Base-by-base conservation (phyloP, 2,113 vertebrate genomes). In the Lepus americanus region DNA sequence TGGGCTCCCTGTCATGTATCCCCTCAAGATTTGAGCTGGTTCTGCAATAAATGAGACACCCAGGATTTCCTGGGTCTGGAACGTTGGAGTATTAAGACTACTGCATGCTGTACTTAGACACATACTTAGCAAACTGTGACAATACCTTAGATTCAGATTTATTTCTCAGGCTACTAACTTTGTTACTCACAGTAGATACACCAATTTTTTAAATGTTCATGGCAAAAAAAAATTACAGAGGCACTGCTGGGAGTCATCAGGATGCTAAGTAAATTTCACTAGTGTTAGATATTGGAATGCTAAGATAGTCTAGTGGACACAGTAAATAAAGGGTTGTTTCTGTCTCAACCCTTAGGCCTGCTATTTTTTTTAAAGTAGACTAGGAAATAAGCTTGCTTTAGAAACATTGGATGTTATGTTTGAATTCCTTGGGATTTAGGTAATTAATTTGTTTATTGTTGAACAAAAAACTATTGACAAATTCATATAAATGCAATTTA, bases 401-500 rank as follows among this genome's bases (percentile, higher is more conserved):
- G 67, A 73, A 92, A 70, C 93, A 67, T 14, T 72, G 9, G 20
- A 83, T 92, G 67, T 79, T 67, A 76, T 76, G 53, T 39, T 73
- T 91, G 51, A 79, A 82, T 86, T 94, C 64, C 31, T 49, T 93
- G 61, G 27, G 10, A 79, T 94, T 94, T 76, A 74, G 59, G 78
- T 66, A 87, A 92, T 53, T 77, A 94, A 17, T 67, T 70, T 90
- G 89, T 90, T 92, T 61, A 74, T 88, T 78, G 16, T 93, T 91
- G 84, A 91, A 63, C 22, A 3, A 87, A 87, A 90, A 94, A 84
- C 36, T 85, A 89, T 87, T 90, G 94, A 96, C 70, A 97, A 95
- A 90, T 80, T 66, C 92, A 92, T 94, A 83, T 94, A 97, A 97
- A 96, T 70, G 70, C 88, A 95, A 97, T 59, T 59, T 88, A 92